Conservation (phyloP, 2,888 invertebrate genomes). For the Parnassius smintheus region DNA sequence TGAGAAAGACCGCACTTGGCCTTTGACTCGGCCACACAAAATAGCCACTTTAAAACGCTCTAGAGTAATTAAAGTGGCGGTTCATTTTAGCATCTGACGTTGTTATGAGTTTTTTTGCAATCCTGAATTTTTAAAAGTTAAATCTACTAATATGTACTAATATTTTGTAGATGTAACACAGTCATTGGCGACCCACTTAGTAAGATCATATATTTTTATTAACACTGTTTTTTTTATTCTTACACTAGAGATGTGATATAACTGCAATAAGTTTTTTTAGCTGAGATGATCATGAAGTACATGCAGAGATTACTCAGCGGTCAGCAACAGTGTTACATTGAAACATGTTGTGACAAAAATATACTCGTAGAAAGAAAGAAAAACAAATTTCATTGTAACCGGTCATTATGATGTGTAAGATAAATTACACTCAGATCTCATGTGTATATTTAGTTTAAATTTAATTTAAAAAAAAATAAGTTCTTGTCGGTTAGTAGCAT, state of each 20-base stretch:
- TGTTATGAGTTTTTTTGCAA: conserved; percentile 32
- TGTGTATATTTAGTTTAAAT: too few species aligned
- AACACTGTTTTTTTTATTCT: conserved; percentile 20
- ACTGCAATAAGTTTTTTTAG: conserved; percentile 12
- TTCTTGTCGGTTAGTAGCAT: too few species aligned
- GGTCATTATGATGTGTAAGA: neutral
- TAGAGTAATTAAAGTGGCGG: conserved; percentile 58
- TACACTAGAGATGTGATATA: conserved; percentile 3
- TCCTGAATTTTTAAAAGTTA: too few species aligned
- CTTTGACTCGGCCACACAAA: conserved; percentile 59
- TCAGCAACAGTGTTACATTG: conserved; percentile 3
- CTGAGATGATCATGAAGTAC: conserved; percentile 11
- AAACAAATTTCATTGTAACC: neutral
- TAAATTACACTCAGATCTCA: neutral
- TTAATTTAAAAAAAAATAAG: too few species aligned
- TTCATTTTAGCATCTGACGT: conserved; percentile 39
- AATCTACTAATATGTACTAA: too few species aligned
- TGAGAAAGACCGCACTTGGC: conserved; percentile 53
- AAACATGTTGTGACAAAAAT: conserved; percentile 12
- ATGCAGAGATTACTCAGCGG: conserved; percentile 8
- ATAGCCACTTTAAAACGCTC: conserved; percentile 47
- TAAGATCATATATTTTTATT: conserved; percentile 19
- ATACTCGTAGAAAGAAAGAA: conserved; percentile 5
- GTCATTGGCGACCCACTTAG: conserved; percentile 19
- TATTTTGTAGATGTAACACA: too few species aligned